Base-by-base conservation (phyloP, 2,113 vertebrate species). In the Leucosticte australis region DNA sequence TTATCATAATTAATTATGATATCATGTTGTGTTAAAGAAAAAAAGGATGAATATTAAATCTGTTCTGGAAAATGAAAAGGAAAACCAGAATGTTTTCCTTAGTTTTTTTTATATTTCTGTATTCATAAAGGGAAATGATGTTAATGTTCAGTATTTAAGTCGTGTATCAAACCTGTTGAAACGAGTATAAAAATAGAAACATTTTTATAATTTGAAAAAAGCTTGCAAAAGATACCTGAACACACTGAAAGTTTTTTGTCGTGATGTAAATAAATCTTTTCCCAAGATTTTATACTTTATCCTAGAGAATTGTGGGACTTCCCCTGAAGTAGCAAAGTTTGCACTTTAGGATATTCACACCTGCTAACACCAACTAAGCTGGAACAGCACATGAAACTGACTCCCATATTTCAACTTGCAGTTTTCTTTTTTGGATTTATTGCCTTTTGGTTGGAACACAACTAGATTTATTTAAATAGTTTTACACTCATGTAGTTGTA, bases 1-100 rank as follows among this genome's bases (percentile, higher is more conserved):
- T 98, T 98, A 98, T 96, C 97, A 96, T 98, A 97, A 98, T 98
- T 98, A 98, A 98, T 98, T 97, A 97, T 95, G 97, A 95, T 98
- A 98, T 94, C 98, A 96, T 86, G 97, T 98, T 96, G 97, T 97
- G 97, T 98, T 98, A 97, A 97, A 97, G 96, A 92, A 96, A 95
- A 56, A 92, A 95, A 85, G 69, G 60, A 84, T 88, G 82, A 94
- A 91, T 95, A 95, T 95, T 97, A 85, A 92, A 92, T 97, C 89
- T 96, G 47, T 92, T 91, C 71, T 80, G 56, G 67, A 88, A 96
- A 97, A 93, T 31, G n/a, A 69, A 94, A 94, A 64, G 80, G 18
- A 57, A 83, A 89, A 94, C 91, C 85, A 35, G 9, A 88, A 56
- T 52, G 2, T 73, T 93, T 90, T 87, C 15, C 15, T 81, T 89